Evolutionary conservation across 2,113 vertebrate species (phyloP).

Genomic region (Psilopsiagon aurifrons): DNA sequence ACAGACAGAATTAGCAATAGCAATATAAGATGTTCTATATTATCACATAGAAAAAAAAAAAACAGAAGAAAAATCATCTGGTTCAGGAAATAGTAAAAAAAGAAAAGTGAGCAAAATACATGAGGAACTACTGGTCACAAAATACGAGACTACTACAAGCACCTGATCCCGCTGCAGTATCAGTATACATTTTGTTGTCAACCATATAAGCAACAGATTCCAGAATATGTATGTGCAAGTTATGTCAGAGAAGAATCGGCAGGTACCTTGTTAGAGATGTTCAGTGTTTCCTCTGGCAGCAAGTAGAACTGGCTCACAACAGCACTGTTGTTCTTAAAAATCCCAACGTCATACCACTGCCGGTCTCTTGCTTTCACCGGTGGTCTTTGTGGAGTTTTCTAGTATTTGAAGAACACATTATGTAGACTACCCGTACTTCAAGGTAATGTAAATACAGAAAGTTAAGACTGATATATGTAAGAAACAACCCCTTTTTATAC

Average conservation of each 20-base stretch:
- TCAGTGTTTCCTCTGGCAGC: conserved; percentile 78
- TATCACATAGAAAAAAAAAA: background rate
- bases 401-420: conserved; percentile 57
- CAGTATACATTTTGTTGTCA: background rate
- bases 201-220: background rate
- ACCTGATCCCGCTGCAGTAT: background rate
- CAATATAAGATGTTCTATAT: background rate
- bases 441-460: background rate
- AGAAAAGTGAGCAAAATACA: background rate
- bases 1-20: background rate
- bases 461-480: background rate
- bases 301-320: conserved; percentile 91
- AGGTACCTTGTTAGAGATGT: conserved; percentile 74
- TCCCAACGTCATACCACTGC: conserved; percentile 92
- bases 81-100: background rate
- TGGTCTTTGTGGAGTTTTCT: conserved; percentile 72
- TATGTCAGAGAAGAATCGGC: background rate
- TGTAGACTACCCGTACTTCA: conserved; percentile 20
- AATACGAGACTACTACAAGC: background rate
- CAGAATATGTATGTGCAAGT: accelerated
- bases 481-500: background rate
- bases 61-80: background rate
- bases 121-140: background rate
- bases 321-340: conserved; percentile 89
- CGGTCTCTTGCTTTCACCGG: conserved; percentile 67